Base-by-base conservation (phyloP, 2,113 vertebrate species). In the Oreochromis tanganicae region DNA sequence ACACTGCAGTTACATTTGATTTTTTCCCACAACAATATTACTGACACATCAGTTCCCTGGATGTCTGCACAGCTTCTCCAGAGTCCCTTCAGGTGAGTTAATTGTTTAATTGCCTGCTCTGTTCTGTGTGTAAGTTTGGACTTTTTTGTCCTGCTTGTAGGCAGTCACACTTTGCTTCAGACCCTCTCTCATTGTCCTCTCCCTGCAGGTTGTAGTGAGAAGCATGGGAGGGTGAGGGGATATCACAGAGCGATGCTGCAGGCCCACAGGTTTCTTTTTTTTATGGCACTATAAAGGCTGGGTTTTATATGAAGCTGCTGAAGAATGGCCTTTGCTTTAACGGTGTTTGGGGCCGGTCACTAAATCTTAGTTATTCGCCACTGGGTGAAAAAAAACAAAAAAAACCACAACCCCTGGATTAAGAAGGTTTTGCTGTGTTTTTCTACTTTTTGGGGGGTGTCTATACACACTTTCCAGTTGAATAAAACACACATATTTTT, bases 241-340 rank as follows among this genome's bases (percentile, higher is more conserved):
- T 93, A 93, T 93, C 91, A 92, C 90, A 91, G 91, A 94, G 91
- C 88, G 89, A 94, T 89, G 88, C 94, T 93, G 94, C 90, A 87
- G 93, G 93, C 94, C 95, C 92, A 85, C 90, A 94, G 91, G 94
- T 95, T 96, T 95, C 94, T 89, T 95, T 95, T 92, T 93, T 96
- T 96, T 95, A 96, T 81, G 93, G 94, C 91, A 94, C 95, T 90
- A 95, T 96, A 96, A 96, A 96, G 89, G 90, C 89, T 84, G 88
- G 86, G 87, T 93, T 96, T 96, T 96, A 95, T 96, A 95, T 95
- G 94, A 95, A 95, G 93, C 93, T 92, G 91, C 92, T 96, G 94
- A 96, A 91, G 91, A 96, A 96, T 95, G 91, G 95, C 94, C 93
- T 96, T 93, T 95, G 89, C 92, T 96, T 96, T 96, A 96, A 95